phyloP scores from a whole-genome alignment of 2,113 vertebrate species.

The rabbit (Oryctolagus cuniculus) region mOryCun1.1 NC_091453.1:64686501-64687000 shows the following conservation, averaged over 20 bases:
- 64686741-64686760: constrained; percentile 91
- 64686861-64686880: constrained; percentile 90
- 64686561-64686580: constrained; percentile 92
- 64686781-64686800: constrained; percentile 88
- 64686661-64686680: constrained; percentile 94
- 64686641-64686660: constrained; percentile 90
- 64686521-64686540: constrained; percentile 87
- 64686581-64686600: constrained; percentile 93
- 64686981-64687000: constrained; percentile 34
- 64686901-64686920: constrained; percentile 80
- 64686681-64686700: constrained; percentile 88
- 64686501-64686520: constrained; percentile 14
- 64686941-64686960: constrained; percentile 67
- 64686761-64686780: constrained; percentile 90
- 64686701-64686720: constrained; percentile 90
- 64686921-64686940: constrained; percentile 79
- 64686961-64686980: constrained; percentile 69
- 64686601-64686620: constrained; percentile 92
- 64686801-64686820: constrained; percentile 88
- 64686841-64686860: constrained; percentile 88
- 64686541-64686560: constrained; percentile 89
- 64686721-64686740: constrained; percentile 88
- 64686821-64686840: constrained; percentile 87
- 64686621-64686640: constrained; percentile 93
- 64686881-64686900: constrained; percentile 87